Evolutionary conservation across 2,797 vertebrate genomes (phyloP).

Genomic region (Cephalopachus bancanus): DNA sequence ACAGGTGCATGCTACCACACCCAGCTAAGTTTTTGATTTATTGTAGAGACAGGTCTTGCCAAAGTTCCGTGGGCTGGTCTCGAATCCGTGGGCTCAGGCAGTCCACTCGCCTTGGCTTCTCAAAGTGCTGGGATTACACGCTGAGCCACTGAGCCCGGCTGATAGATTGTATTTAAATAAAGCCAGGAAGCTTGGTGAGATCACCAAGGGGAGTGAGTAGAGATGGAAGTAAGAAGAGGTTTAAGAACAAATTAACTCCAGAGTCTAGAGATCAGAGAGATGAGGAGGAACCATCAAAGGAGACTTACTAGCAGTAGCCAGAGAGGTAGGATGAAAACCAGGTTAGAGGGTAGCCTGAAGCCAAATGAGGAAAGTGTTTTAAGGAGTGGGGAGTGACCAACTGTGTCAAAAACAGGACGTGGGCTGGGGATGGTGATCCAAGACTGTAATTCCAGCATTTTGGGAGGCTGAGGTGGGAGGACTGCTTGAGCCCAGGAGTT

Average conservation of each 20-base stretch:
- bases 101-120: no score
- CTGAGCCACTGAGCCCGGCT: no score
- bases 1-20: no score
- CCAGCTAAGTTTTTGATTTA: no score
- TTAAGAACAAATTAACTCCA: constrained; percentile 26
- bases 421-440: no score
- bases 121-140: no score
- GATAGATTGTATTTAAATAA: constrained; percentile 1
- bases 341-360: neutral
- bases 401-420: neutral
- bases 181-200: neutral
- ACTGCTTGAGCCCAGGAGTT: no score
- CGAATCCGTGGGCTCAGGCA: no score
- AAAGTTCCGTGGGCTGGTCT: no score
- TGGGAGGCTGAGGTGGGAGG: no score
- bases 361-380: neutral
- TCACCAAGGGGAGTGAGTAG: neutral
- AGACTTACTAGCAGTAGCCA: neutral
- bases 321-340: neutral
- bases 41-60: no score
- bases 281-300: neutral
- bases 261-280: neutral
- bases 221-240: neutral
- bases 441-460: no score
- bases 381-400: neutral